phyloP scores from a whole-genome alignment of 2,113 vertebrate genomes.

The Motacilla tschutschensis region DNA sequence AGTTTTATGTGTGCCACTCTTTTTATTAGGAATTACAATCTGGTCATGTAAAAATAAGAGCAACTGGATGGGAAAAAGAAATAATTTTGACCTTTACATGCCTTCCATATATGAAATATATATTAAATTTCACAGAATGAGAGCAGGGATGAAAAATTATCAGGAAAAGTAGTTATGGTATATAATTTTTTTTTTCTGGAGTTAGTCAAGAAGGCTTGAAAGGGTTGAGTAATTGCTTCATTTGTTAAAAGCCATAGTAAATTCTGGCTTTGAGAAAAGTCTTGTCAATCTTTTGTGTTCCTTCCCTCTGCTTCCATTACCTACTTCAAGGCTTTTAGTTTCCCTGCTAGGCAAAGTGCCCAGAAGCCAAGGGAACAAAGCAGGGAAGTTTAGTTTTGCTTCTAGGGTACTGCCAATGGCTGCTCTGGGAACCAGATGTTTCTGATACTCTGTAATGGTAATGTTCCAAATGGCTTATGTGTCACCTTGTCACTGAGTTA shows the following conservation, averaged over 20 bases:
- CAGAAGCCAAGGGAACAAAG: not conserved
- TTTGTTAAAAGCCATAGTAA: not conserved
- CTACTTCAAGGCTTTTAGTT: conserved; percentile 24
- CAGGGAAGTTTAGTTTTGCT: conserved; percentile 1
- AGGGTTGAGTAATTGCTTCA: not conserved
- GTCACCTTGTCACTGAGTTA: not conserved
- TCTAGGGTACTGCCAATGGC: not conserved
- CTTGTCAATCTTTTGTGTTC: not conserved
- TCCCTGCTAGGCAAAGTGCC: not conserved
- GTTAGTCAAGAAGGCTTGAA: not conserved
- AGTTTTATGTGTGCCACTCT: not conserved
- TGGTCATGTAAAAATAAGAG: not conserved
- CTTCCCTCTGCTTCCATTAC: conserved; percentile 1
- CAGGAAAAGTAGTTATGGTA: not conserved
- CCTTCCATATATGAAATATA: not conserved
- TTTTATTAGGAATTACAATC: not conserved
- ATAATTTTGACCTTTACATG: not conserved
- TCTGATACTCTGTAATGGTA: not conserved
- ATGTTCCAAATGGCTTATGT: not conserved
- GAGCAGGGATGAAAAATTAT: not conserved
- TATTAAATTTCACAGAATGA: not conserved
- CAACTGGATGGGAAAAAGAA: not conserved
- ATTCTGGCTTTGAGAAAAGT: not conserved
- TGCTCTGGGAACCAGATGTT: not conserved
- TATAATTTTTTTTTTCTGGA: not conserved